Base-by-base conservation (phyloP, 1,140 invertebrate species). In the Gryon sp. region DNA sequence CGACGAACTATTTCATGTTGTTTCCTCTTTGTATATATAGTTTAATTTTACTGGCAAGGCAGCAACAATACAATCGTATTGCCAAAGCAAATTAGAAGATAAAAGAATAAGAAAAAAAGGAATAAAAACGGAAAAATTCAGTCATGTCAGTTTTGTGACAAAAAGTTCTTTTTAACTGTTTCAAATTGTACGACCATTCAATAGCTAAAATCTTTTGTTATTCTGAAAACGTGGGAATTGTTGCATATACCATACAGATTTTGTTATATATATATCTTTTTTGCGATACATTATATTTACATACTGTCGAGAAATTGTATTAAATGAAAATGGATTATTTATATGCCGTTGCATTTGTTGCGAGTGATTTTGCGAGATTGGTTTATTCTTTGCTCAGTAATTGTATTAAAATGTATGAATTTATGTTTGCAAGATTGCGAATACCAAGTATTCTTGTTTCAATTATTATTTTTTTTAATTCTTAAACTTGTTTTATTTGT, bases 11-110 rank as follows among this genome's bases (percentile, higher is more conserved):
- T 38, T 68, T 43, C 40, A 32, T 8, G 14, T 14, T 30, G 14
- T 38, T 48, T 63, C 19, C 45, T 30, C 28, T 60, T 45, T 62
- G 59, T 73, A 55, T 57, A 73, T 63, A 72, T 55, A 73, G 40
- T 63, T 63, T 73, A 63, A 41, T 52, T 70, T 48, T 43, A 38
- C 20, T 48, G 19, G 40, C 53, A 60, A 69, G 24, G 40, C 48
- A 66, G 52, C 40, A 34, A 46, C 18, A 45, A 19, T 50, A 40
- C 19, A 28, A 52, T 36, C 26, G 45, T 52, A 60, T 70, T 70
- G 66, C 45, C 55, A 52, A 59, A 70, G 53, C 46, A 11, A 52
- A 70, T 34, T 28, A 60, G 22, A 16, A 41, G 28, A 19, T 40
- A 46, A 36, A 69, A 38, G 24, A 26, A 19, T 43, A 30, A 26